A percentile compares a stretch with the other conserved stretches of the same genome.
These are phyloP conservation scores for Smutsia temminckii DNA, from an alignment of 2,797 vertebrate species.

Conservation along the genomic window DNA sequence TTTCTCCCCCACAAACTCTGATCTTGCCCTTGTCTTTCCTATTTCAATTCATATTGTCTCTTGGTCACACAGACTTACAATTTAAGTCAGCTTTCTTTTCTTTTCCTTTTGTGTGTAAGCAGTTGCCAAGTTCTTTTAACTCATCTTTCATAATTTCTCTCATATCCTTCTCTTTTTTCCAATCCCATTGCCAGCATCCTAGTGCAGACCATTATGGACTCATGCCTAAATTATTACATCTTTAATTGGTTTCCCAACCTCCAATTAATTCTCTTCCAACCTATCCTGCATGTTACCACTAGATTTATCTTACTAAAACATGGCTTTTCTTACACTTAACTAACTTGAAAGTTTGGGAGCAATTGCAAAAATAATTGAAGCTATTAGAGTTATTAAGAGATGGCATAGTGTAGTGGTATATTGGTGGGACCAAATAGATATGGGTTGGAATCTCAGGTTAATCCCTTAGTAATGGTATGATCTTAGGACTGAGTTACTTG, in stretches of 20 bases:
- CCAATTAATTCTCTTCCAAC: slow-evolving; percentile 54
- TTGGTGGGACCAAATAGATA: not conserved
- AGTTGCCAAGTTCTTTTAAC: slow-evolving; percentile 50
- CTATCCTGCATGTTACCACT: not conserved
- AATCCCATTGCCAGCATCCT: not conserved
- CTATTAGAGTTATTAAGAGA: slow-evolving; percentile 41
- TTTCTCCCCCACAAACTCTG: not conserved
- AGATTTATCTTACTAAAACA: slow-evolving; percentile 58
- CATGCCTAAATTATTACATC: slow-evolving; percentile 68
- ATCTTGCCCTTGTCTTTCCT: slow-evolving; percentile 13
- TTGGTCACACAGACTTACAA: slow-evolving; percentile 20
- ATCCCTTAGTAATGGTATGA: slow-evolving; percentile 3
- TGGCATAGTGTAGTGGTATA: not conserved
- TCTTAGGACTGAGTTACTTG: slow-evolving; percentile 33
- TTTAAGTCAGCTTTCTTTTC: slow-evolving; percentile 52
- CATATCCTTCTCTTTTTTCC: not conserved
- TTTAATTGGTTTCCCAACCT: slow-evolving; percentile 69
- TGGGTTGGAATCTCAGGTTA: not conserved
- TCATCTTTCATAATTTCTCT: slow-evolving; percentile 59
- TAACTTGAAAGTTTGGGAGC: slow-evolving; percentile 52
- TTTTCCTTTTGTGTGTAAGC: slow-evolving; percentile 42
- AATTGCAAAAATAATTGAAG: slow-evolving; percentile 30
- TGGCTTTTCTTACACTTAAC: not conserved
- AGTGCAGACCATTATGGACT: slow-evolving; percentile 34
- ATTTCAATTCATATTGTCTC: slow-evolving; percentile 23